phyloP scores from a whole-genome alignment of 2,113 vertebrate species.

The Lathamus discolor region DNA sequence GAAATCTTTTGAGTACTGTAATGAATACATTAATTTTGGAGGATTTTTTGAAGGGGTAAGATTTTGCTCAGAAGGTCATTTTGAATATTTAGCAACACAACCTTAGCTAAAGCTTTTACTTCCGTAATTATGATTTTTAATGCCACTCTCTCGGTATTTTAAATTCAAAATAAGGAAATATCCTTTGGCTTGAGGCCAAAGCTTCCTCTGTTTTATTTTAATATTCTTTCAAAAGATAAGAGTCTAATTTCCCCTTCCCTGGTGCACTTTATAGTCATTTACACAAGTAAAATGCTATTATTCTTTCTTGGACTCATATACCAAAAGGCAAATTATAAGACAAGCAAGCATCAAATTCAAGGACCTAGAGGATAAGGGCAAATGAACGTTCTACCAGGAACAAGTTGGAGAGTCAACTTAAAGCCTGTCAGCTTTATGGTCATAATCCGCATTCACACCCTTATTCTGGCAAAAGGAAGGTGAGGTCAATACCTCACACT shows the following conservation, averaged over 20 bases:
- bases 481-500: not conserved
- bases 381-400: not conserved
- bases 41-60: slow-evolving; percentile 27
- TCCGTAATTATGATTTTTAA: slow-evolving; percentile 4
- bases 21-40: slow-evolving; percentile 52
- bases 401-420: not conserved
- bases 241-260: not conserved
- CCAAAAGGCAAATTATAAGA: slow-evolving; percentile 13
- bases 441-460: not conserved
- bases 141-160: not conserved
- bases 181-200: not conserved
- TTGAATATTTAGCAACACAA: slow-evolving; percentile 41
- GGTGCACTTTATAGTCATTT: not conserved
- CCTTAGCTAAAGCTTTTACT: slow-evolving; percentile 16
- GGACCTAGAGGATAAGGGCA: not conserved
- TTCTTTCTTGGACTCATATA: not conserved
- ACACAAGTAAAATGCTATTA: not conserved
- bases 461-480: not conserved
- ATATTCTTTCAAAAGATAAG: not conserved
- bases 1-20: slow-evolving; percentile 42
- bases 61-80: slow-evolving; percentile 21
- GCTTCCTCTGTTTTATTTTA: not conserved
- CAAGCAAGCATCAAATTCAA: not conserved
- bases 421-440: not conserved
- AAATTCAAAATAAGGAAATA: not conserved